Evolutionary conservation across 2,888 invertebrate species (phyloP).

Genomic region (Periphyllus acericola): DNA sequence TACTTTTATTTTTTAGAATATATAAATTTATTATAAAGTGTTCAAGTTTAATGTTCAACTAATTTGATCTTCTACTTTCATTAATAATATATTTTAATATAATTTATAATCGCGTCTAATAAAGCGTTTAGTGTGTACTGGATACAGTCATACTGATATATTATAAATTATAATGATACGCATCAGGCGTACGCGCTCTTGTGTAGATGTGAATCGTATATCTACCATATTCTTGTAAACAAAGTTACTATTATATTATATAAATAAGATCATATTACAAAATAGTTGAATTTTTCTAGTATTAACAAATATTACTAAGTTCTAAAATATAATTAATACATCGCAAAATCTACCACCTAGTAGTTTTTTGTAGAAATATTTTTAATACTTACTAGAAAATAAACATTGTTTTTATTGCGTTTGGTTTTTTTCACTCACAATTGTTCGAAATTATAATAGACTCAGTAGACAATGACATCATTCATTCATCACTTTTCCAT

Average conservation of each 20-base stretch:
- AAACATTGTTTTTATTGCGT: constrained; percentile 10
- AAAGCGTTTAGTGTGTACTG: no score
- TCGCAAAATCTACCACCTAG: no score
- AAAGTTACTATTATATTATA: neutral
- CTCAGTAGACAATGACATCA: constrained; percentile 14
- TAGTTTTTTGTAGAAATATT: no score
- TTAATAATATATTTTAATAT: neutral
- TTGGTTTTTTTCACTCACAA: neutral
- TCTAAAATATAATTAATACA: no score
- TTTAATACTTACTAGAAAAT: no score
- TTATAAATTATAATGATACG: no score
- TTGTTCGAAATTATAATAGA: neutral
- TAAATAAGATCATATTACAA: neutral
- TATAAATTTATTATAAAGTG: no score
- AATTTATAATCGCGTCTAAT: neutral
- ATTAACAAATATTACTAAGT: no score
- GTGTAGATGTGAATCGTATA: neutral
- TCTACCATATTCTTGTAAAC: neutral
- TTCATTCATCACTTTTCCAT: constrained; percentile 22
- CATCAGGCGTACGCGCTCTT: no score
- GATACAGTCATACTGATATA: no score
- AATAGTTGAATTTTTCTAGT: neutral
- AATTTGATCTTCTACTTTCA: neutral
- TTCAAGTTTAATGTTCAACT: no score
- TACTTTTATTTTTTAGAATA: no score